Evolutionary conservation across 2,113 vertebrate genomes (phyloP), one percentile per base, ranked within the genome.

Genomic region (Collichthys lucidus): DNA sequence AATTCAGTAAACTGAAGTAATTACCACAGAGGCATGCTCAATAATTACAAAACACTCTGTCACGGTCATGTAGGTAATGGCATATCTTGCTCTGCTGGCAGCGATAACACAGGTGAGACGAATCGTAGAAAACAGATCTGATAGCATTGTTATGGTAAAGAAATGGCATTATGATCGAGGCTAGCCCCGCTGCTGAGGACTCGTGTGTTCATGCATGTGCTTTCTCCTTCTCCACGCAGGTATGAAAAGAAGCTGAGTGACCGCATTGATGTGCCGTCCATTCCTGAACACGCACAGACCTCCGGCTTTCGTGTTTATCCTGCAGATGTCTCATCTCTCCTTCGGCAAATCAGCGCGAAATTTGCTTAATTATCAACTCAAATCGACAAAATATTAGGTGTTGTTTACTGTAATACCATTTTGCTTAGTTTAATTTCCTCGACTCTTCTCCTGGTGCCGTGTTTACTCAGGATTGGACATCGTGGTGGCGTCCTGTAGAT

Each of bases 51-150:
- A 93, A 88, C 35, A 85, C 91, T 88, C 90, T 35, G 93, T 94
- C 93, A 92, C 86, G 91, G 87, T 71, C 80, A 71, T 73, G 85
- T 88, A 93, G 91, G 92, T 94, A 93, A 94, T 94, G 91, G 89
- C 89, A 89, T 89, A 88, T 80, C 78, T 83, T 76, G 83, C 90
- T 89, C 91, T 91, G 88, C 87, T 86, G 85, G 81, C 87, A 77
- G 88, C 50, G 89, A 94, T 93, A 93, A 92, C 89, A 91, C 93
- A 95, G 94, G 95, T 95, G 94, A 91, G 94, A 93, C 94, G 89
- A 95, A 95, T 95, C 46, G 90, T 44, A 73, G 76, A 80, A 92
- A 93, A 91, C 87, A 90, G 44, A 92, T 92, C 93, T 91, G 94
- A 96, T 95, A 92, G 91, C 76, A 90, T 91, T 89, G 90, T 91